Evolutionary conservation across 2,888 invertebrate genomes (phyloP).

Genomic region (Sepiola atlantica): DNA sequence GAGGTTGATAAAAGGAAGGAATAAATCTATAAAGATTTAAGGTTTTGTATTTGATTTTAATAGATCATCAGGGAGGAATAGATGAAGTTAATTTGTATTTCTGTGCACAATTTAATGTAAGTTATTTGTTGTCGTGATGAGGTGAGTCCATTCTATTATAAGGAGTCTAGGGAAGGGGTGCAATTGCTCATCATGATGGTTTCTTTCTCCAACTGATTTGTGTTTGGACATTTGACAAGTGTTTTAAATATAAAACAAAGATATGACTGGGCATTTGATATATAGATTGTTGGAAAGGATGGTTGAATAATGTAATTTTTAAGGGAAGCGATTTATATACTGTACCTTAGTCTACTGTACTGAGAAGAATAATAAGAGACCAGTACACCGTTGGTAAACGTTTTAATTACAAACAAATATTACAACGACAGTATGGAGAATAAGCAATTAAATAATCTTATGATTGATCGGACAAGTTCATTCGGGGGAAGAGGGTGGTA

Average conservation of each 20-base stretch:
- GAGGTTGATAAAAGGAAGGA: not conserved
- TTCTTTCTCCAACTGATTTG: not conserved
- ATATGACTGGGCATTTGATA: not conserved
- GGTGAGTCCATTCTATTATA: not conserved
- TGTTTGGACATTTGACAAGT: not conserved
- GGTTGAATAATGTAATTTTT: not conserved
- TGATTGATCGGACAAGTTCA: too few relatives aligned
- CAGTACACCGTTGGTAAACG: too few relatives aligned
- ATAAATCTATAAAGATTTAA: not conserved
- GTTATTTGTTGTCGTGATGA: not conserved
- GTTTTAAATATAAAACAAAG: not conserved
- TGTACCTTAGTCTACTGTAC: not conserved
- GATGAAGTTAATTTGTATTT: slow-evolving; percentile 8
- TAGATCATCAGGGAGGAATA: not conserved
- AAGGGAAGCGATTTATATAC: not conserved
- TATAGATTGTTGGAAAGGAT: not conserved
- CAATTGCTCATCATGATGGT: not conserved
- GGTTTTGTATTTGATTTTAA: not conserved
- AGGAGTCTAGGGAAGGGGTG: not conserved
- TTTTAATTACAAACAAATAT: too few relatives aligned
- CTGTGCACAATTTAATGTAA: not conserved
- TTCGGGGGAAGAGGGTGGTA: too few relatives aligned
- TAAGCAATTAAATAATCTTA: too few relatives aligned
- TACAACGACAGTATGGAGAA: too few relatives aligned
- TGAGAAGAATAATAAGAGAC: too few relatives aligned